phyloP scores from a whole-genome alignment of 2,888 invertebrate species.

The Phragmatobia fuliginosa region DNA sequence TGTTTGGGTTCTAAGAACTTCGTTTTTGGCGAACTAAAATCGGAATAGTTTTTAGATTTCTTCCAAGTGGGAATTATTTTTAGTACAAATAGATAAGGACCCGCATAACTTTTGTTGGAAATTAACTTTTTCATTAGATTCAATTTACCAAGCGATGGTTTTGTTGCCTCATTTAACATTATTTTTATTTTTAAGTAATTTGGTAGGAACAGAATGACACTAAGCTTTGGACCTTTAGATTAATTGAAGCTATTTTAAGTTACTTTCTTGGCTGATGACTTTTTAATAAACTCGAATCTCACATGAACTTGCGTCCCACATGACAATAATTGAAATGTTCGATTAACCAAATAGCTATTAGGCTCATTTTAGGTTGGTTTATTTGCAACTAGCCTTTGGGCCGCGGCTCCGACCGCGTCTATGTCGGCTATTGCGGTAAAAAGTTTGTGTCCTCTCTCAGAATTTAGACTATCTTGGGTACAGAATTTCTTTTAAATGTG shows the following conservation, averaged over 20 bases:
- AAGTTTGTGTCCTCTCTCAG: too few relatives aligned
- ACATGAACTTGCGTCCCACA: neutral
- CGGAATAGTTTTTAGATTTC: neutral
- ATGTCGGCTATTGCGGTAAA: too few relatives aligned
- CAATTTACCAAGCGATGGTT: neutral
- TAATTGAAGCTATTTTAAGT: neutral
- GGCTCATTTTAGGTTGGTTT: too few relatives aligned
- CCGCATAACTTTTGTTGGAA: constrained; percentile 1
- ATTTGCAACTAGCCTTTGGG: too few relatives aligned
- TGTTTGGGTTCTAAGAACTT: neutral
- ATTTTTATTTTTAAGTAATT: neutral
- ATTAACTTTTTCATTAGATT: constrained; percentile 8
- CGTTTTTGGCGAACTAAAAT: neutral
- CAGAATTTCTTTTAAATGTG: too few relatives aligned
- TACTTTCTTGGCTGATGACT: neutral
- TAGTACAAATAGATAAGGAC: neutral
- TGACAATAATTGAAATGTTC: neutral
- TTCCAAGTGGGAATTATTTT: neutral
- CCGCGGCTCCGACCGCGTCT: too few relatives aligned
- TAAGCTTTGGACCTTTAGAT: neutral
- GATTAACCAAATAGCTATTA: too few relatives aligned
- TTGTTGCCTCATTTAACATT: neutral
- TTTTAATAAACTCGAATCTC: neutral
- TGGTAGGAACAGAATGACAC: neutral
- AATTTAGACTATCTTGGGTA: too few relatives aligned